Conservation (phyloP, 2,888 invertebrate genomes). For the Periphyllus acericola region DNA sequence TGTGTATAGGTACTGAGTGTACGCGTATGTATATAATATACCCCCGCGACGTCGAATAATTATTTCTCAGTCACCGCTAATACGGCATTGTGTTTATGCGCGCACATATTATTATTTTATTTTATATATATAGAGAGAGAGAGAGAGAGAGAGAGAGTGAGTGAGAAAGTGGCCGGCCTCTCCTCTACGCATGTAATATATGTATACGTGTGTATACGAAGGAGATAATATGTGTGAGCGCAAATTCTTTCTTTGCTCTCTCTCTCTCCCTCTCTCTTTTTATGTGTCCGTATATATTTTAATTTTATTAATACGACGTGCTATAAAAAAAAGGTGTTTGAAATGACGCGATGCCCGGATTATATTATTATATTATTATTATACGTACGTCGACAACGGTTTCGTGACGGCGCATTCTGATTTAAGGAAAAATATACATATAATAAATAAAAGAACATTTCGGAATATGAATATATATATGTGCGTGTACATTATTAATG, state of each 20-base stretch:
- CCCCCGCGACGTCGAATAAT: conserved; percentile 35
- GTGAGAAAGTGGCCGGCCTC: conserved; percentile 4
- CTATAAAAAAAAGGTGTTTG: background rate
- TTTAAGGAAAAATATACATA: background rate
- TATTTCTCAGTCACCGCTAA: conserved; percentile 38
- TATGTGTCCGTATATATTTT: background rate
- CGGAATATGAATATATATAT: no score
- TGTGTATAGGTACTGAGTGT: background rate
- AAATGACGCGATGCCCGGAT: background rate
- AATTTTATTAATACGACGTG: background rate
- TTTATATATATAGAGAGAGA: background rate
- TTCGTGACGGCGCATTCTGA: conserved; percentile 53
- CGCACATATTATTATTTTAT: background rate
- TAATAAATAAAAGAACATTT: background rate
- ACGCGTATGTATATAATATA: background rate
- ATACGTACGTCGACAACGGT: background rate
- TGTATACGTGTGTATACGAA: no score
- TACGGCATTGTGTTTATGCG: conserved; percentile 59
- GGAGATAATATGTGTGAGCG: background rate
- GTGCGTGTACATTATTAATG: no score
- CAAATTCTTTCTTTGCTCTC: background rate
- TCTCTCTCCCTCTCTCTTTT: background rate
- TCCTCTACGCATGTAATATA: background rate
- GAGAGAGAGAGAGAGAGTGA: no score
- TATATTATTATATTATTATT: background rate